phyloP scores from a whole-genome alignment of 2,113 vertebrate species.

The Trochalopteron elliotii region DNA sequence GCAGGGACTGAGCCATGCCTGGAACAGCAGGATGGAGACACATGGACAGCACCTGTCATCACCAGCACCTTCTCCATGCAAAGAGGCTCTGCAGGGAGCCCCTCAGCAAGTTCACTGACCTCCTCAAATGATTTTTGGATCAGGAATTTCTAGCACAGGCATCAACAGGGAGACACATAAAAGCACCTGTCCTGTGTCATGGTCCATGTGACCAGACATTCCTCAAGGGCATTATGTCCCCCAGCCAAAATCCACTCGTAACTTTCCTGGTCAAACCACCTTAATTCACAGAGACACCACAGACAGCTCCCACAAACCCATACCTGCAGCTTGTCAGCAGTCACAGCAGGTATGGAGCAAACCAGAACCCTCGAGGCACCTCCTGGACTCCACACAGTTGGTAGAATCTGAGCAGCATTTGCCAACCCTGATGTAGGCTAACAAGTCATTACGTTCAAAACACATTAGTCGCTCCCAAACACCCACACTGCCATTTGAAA shows the following conservation, averaged over 20 bases:
- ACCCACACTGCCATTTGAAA: neutral
- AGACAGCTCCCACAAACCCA: neutral
- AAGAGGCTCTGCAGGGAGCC: neutral
- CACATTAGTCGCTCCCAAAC: neutral
- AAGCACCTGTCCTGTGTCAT: neutral
- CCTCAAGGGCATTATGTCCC: neutral
- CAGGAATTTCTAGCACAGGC: neutral
- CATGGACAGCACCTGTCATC: neutral
- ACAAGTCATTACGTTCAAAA: neutral
- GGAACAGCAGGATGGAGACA: neutral
- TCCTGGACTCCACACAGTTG: neutral
- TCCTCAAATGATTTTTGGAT: neutral
- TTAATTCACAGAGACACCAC: neutral
- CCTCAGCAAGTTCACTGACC: neutral
- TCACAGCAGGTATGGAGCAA: neutral
- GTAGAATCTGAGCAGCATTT: neutral
- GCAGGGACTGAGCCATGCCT: neutral
- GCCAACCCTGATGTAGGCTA: neutral
- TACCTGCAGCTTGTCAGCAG: neutral
- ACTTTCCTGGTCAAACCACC: neutral
- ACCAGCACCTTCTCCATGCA: neutral
- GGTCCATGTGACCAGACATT: neutral
- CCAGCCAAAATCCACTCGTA: neutral
- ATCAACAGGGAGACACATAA: neutral
- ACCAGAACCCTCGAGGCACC: neutral